Conservation (phyloP, 2,797 vertebrate genomes). For the Halcyon chelicuti region DNA sequence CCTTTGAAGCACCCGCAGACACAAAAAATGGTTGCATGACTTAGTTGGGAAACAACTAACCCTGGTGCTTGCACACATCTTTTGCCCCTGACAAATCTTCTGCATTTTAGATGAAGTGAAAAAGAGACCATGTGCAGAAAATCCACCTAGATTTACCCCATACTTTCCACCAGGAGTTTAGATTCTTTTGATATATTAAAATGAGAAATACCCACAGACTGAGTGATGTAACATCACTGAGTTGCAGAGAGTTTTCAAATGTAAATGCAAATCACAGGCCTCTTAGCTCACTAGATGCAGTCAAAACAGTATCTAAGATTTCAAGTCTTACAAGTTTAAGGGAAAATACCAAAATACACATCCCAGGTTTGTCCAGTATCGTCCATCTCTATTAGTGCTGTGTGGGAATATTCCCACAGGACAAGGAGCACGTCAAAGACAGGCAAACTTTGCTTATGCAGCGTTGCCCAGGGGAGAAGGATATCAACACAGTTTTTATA, state of each 20-base stretch:
- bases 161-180: not conserved
- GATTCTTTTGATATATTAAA: not conserved
- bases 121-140: not conserved
- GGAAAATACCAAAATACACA: not conserved
- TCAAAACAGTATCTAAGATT: not conserved
- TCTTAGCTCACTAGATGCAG: not conserved
- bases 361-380: not conserved
- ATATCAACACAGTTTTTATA: not conserved
- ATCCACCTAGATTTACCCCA: not conserved
- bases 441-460: not conserved
- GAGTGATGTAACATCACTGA: not conserved
- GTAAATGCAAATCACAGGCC: not conserved
- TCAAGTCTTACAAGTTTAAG: not conserved
- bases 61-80: not conserved
- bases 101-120: not conserved
- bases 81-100: not conserved
- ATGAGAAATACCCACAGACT: not conserved
- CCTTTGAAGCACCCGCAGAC: not conserved
- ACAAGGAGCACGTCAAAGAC: not conserved
- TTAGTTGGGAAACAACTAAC: not conserved
- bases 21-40: fast-evolving
- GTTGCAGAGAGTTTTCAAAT: not conserved
- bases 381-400: not conserved
- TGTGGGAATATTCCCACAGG: not conserved
- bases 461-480: not conserved